Base-by-base conservation (phyloP, 2,888 invertebrate genomes). In the Acrocera orbiculus region DNA sequence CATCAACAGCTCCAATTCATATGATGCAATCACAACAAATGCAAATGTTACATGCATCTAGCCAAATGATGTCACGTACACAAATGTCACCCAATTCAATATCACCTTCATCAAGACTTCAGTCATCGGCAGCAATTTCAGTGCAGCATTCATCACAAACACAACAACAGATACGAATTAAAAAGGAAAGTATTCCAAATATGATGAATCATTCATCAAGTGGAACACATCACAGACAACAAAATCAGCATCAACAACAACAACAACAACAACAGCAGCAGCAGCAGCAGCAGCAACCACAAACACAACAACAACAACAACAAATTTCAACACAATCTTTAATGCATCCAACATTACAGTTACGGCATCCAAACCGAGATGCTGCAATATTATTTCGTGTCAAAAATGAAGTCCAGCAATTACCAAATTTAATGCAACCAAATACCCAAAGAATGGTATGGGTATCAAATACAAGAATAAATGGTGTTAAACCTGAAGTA, bases 401-500 rank as follows among this genome's bases (percentile, higher is more conserved):
- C 9, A 61, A 61, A 46, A 58, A 55, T 42, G 61, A 61, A 40
- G 55, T 51, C 15, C 56, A 57, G 40, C 49, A n/a, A 46, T 46
- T 16, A 47, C 50, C 11, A 15, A 41, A 39, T 30, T 32, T 42
- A 16, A 41, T 44, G 41, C 43, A 42, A 26, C 46, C 52, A 5
- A n/a, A n/a, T n/a, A 56, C 52, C 13, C 59, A 55, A 40, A 56
- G 57, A 9, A 61, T 60, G 58, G 57, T 61, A 4, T 72, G 72
- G 70, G 67, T 69, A 17, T 64, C 68, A 17, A 61, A 69, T 34
- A 69, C 72, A 35, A 69, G 78, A 44, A 76, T 79, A 42, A 80
- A 80, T 54, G 81, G 81, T 41, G 76, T 76, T 38, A 79, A 81
- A 49, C 79, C 80, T n/a, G 82, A 83, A 58, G 69, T 83, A 43